Percentiles rank a stretch among this genome's conserved stretches.
Evolutionary conservation across 2,888 invertebrate species (phyloP).

Genomic region (Neoascia interrupta): DNA sequence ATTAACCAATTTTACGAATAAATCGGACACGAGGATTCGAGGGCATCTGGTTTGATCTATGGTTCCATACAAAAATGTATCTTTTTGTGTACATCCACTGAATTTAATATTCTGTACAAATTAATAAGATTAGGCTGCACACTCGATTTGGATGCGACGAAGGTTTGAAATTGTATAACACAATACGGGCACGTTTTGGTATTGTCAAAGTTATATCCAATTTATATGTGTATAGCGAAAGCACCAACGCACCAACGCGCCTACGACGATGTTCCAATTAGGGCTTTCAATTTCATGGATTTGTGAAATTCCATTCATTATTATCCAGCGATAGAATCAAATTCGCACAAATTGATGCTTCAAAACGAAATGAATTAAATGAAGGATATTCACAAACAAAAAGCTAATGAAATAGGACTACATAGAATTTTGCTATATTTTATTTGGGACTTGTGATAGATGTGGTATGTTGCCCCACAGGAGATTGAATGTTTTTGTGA

Average conservation of each 20-base stretch:
- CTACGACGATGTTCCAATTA: conserved; percentile 6
- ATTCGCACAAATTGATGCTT: conserved; percentile 34
- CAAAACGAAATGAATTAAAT: conserved; percentile 17
- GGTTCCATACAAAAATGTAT: too few relatives aligned
- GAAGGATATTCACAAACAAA: not conserved
- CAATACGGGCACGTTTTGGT: too few relatives aligned
- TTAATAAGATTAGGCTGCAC: conserved; percentile 37
- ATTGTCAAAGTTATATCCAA: too few relatives aligned
- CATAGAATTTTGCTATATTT: too few relatives aligned
- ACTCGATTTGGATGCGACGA: not conserved
- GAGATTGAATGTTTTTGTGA: not conserved
- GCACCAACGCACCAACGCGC: not conserved
- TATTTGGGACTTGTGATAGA: too few relatives aligned
- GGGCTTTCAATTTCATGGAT: conserved; percentile 36
- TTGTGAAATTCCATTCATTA: conserved; percentile 20
- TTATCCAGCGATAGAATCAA: conserved; percentile 29
- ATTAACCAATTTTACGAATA: conserved; percentile 44
- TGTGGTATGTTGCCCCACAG: not conserved
- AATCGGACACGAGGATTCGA: too few relatives aligned
- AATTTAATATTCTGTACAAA: conserved; percentile 20
- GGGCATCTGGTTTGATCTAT: too few relatives aligned
- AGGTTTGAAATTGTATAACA: too few relatives aligned
- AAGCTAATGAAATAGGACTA: too few relatives aligned
- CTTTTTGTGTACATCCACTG: too few relatives aligned
- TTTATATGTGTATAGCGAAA: too few relatives aligned